These are phyloP conservation scores for Proctacanthus coquilletti DNA, from an alignment of 1,140 invertebrate species.

Conservation along the genomic window DNA sequence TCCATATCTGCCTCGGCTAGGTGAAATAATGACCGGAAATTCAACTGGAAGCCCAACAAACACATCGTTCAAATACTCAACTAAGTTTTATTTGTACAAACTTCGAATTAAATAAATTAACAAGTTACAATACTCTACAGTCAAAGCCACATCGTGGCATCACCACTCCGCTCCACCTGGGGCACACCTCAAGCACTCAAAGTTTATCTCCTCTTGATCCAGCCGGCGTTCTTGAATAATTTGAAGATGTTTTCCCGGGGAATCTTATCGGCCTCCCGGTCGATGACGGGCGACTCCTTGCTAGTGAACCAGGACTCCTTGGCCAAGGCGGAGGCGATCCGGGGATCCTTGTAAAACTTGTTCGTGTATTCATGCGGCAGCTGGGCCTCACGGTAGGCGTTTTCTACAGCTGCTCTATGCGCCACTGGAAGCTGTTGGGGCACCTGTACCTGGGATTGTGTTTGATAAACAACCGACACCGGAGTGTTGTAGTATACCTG, in stretches of 20 bases:
- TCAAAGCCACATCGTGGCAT: too few relatives aligned
- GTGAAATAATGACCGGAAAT: too few relatives aligned
- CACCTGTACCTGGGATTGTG: not conserved
- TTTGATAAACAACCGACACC: not conserved
- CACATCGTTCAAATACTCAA: too few relatives aligned
- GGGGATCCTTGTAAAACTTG: conserved; percentile 57
- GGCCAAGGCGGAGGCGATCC: conserved; percentile 48
- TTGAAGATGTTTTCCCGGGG: conserved; percentile 55
- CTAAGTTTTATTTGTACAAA: too few relatives aligned
- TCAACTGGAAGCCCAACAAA: too few relatives aligned
- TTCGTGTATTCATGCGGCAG: conserved; percentile 45
- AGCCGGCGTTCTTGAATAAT: conserved; percentile 53
- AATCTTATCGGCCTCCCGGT: conserved; percentile 63
- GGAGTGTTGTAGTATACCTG: too few relatives aligned
- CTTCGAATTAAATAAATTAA: too few relatives aligned
- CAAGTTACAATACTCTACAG: too few relatives aligned
- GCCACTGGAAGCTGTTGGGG: conserved; percentile 13
- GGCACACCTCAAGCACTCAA: too few relatives aligned
- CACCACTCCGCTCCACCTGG: too few relatives aligned
- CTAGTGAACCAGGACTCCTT: conserved; percentile 57
- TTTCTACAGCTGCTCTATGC: conserved; percentile 42
- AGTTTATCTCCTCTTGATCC: conserved; percentile 29
- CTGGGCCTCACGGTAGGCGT: conserved; percentile 38
- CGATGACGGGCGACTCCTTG: conserved; percentile 55
- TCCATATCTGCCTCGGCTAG: too few relatives aligned